A percentile compares a stretch with the other conserved stretches of the same genome.
Evolutionary conservation across 1,140 invertebrate genomes (phyloP).

Genomic region (Drosophila kikkawai): DNA sequence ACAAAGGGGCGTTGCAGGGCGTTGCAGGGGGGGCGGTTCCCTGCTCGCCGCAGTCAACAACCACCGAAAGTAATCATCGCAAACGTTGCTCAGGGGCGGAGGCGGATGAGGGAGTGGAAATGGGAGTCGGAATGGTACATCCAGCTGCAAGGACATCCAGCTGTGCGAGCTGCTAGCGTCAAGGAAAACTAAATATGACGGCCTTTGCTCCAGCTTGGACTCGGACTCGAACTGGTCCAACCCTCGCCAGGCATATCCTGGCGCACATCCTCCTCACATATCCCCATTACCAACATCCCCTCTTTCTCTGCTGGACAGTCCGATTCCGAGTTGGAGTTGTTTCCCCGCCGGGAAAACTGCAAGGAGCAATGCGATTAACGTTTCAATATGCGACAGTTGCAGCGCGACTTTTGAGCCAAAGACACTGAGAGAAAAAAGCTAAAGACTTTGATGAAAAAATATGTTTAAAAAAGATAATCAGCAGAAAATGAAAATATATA

Average conservation of each 20-base stretch:
- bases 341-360: constrained; percentile 48
- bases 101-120: neutral
- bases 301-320: constrained; percentile 1
- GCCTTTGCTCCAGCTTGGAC: constrained; percentile 50
- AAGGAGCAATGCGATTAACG: constrained; percentile 72
- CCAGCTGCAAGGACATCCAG: constrained; percentile 55
- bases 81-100: constrained; percentile 56
- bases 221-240: neutral
- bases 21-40: neutral
- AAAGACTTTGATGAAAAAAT: too few relatives aligned
- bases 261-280: neutral
- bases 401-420: constrained; percentile 28
- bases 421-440: constrained; percentile 4
- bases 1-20: constrained; percentile 67
- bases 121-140: neutral
- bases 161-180: constrained; percentile 58
- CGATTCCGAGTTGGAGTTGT: constrained; percentile 23
- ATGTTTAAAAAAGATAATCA: too few relatives aligned
- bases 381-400: constrained; percentile 77
- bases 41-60: constrained; percentile 59
- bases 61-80: constrained; percentile 78
- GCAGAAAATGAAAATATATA: too few relatives aligned
- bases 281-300: constrained; percentile 3
- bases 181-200: constrained; percentile 72
- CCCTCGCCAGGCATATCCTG: neutral